Conservation (phyloP, 2,797 vertebrate species). For the Premnoplex brunnescens region DNA sequence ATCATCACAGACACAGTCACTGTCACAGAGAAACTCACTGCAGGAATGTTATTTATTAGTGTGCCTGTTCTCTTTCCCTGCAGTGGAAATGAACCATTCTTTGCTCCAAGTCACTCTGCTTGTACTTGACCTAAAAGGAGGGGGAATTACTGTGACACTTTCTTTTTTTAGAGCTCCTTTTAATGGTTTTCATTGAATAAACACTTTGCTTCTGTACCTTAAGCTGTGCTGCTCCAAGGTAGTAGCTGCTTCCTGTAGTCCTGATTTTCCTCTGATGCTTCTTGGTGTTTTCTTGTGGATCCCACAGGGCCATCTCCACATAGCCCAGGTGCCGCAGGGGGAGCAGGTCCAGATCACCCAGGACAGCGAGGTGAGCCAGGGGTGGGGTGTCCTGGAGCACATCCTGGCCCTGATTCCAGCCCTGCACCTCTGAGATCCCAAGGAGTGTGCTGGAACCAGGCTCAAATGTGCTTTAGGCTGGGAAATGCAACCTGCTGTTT, state of each 20-base stretch:
- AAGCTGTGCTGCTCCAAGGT: neutral
- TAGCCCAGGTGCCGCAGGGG: slow-evolving; percentile 97
- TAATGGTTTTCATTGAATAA: neutral
- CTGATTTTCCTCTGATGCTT: slow-evolving; percentile 75
- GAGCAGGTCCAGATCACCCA: slow-evolving; percentile 99
- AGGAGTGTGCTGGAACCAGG: neutral
- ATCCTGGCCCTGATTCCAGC: neutral
- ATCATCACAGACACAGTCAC: neutral
- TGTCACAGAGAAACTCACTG: neutral
- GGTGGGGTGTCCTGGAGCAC: neutral
- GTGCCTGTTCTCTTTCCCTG: neutral
- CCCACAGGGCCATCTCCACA: slow-evolving; percentile 96
- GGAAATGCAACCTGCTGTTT: neutral
- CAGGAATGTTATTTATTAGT: neutral
- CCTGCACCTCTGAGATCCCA: accelerated
- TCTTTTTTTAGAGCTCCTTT: neutral
- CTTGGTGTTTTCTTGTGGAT: slow-evolving; percentile 81
- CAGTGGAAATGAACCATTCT: neutral
- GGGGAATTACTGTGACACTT: neutral
- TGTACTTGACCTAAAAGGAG: neutral
- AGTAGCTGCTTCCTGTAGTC: neutral
- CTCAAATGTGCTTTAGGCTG: neutral
- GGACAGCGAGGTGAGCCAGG: slow-evolving; percentile 90
- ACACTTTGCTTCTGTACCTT: accelerated
- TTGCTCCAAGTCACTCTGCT: neutral